These are phyloP conservation scores for Bursaphelenchus okinawaensis DNA, from an alignment of 2,888 invertebrate species.

Conservation along the genomic window DNA sequence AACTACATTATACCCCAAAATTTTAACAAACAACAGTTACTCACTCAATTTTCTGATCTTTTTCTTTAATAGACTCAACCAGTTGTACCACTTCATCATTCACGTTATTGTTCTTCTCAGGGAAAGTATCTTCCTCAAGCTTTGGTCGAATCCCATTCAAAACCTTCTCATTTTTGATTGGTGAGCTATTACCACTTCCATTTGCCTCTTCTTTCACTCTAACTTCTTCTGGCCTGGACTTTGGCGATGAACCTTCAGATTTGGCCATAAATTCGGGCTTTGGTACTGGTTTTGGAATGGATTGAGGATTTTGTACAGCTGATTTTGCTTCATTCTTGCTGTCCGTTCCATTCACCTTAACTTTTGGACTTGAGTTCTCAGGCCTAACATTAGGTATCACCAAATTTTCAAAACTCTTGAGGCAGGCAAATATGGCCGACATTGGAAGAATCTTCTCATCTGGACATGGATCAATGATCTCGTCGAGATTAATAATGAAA, in stretches of 20 bases:
- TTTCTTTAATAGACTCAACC: neutral
- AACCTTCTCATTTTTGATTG: neutral
- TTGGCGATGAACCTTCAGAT: neutral
- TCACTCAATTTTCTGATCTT: neutral
- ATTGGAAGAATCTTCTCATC: neutral
- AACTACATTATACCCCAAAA: too few species aligned
- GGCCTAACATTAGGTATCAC: neutral
- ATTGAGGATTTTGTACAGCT: neutral
- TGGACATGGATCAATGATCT: neutral
- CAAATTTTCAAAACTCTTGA: neutral
- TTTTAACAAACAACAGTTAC: too few species aligned
- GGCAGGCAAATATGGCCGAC: neutral
- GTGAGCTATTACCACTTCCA: neutral
- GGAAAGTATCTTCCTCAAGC: neutral
- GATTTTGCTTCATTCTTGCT: neutral
- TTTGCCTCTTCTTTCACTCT: neutral
- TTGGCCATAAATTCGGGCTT: neutral
- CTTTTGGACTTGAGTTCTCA: neutral
- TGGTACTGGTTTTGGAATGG: neutral
- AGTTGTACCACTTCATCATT: neutral
- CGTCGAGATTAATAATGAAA: neutral
- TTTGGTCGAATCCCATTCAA: neutral
- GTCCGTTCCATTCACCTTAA: neutral
- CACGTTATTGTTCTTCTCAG: neutral
- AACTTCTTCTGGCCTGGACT: neutral